phyloP scores from a whole-genome alignment of 37 sponge, comb jelly and placozoan genomes.

The Cladorhizidae sp. region DNA sequence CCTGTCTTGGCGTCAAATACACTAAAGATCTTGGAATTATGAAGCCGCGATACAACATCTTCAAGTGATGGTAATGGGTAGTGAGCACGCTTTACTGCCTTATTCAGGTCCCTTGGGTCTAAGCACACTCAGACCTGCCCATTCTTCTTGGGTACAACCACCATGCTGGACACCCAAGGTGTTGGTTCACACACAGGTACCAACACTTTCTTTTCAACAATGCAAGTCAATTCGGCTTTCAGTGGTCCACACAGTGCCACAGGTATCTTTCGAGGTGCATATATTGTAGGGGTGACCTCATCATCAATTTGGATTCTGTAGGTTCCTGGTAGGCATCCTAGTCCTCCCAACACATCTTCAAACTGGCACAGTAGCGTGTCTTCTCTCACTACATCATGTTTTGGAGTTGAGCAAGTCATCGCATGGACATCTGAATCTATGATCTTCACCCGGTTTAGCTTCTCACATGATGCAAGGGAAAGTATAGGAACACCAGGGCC shows the following conservation, averaged over 20 bases:
- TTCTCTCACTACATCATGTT: not conserved
- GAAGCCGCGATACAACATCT: too few relatives aligned
- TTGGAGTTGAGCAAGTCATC: too few relatives aligned
- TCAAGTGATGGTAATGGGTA: conserved; percentile 57
- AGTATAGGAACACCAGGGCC: too few relatives aligned
- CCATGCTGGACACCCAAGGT: conserved; percentile 56
- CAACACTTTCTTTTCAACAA: conserved; percentile 53
- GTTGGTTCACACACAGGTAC: conserved; percentile 53
- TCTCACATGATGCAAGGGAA: too few relatives aligned
- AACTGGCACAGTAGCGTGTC: conserved; percentile 3
- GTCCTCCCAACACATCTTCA: conserved; percentile 23
- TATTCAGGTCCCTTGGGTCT: conserved; percentile 56
- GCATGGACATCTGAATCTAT: too few relatives aligned
- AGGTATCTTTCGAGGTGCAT: conserved; percentile 44
- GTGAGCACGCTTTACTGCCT: conserved; percentile 56
- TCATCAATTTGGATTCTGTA: conserved; percentile 38
- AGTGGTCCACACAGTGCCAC: conserved; percentile 24
- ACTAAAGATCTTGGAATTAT: conserved; percentile 55
- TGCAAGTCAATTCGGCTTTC: conserved; percentile 16
- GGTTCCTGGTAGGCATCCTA: conserved; percentile 39
- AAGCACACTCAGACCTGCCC: conserved; percentile 56
- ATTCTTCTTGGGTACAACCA: conserved; percentile 46
- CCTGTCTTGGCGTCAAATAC: conserved; percentile 52
- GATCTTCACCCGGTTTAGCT: too few relatives aligned
- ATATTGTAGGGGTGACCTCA: conserved; percentile 17